phyloP scores from a whole-genome alignment of 2,113 vertebrate species.

The Caranx ignobilis region DNA sequence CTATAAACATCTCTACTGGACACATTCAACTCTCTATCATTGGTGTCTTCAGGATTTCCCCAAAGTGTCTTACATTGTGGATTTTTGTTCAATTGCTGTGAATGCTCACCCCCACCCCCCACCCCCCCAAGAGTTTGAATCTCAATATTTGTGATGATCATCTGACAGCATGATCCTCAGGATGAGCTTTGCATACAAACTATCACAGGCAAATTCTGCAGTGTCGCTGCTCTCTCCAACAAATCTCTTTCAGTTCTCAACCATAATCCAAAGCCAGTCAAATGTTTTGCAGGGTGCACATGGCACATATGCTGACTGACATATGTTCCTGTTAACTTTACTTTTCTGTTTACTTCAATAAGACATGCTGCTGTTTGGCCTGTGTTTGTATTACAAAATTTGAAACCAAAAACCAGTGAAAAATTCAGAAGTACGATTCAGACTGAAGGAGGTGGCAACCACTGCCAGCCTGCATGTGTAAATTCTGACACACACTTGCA shows the following conservation, averaged over 20 bases:
- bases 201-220: background rate
- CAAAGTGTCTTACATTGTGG: background rate
- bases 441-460: slow-evolving; percentile 24
- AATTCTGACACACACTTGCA: slow-evolving; percentile 52
- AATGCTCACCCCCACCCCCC: too few relatives aligned
- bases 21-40: background rate
- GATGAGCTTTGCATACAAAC: background rate
- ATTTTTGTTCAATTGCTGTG: too few relatives aligned
- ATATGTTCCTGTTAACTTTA: background rate
- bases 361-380: background rate
- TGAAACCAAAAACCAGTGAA: slow-evolving; percentile 38
- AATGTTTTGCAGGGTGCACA: slow-evolving; percentile 3
- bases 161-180: background rate
- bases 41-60: background rate
- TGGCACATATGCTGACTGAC: background rate
- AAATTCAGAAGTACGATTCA: slow-evolving; percentile 68
- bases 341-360: background rate
- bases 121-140: background rate
- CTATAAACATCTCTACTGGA: background rate
- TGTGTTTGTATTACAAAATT: slow-evolving; percentile 20
- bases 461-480: slow-evolving; percentile 73
- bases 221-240: background rate
- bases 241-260: background rate
- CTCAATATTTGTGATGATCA: background rate
- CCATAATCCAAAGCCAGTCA: background rate